Percentiles rank a stretch among this genome's conserved stretches.
These are phyloP conservation scores for Cyclopterus lumpus DNA, from an alignment of 2,797 vertebrate genomes.

Conservation along the genomic window DNA sequence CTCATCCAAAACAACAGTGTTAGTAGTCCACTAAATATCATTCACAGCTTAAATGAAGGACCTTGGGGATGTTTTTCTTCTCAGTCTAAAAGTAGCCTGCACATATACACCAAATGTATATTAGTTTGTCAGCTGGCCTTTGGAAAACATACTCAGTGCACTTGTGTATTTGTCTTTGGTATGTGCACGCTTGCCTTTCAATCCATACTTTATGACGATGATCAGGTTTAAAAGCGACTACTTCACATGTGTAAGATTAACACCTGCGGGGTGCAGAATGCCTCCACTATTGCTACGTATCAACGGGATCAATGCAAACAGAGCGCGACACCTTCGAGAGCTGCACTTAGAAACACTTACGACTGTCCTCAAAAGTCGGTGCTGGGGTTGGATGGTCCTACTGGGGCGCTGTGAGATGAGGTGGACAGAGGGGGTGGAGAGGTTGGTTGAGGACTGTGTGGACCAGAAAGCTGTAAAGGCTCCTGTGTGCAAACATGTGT, in stretches of 20 bases:
- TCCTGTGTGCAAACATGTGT: slow-evolving; percentile 17
- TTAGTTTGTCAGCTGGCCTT: slow-evolving; percentile 58
- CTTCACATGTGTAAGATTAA: slow-evolving; percentile 65
- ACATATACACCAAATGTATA: slow-evolving; percentile 39
- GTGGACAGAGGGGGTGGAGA: slow-evolving; percentile 39
- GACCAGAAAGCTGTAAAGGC: slow-evolving; percentile 29
- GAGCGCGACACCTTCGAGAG: slow-evolving; percentile 35
- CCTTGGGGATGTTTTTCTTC: slow-evolving; percentile 29
- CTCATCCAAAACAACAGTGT: slow-evolving; percentile 13
- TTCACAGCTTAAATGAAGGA: slow-evolving; percentile 6
- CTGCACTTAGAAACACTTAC: slow-evolving; percentile 64
- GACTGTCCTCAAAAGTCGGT: slow-evolving; percentile 55
- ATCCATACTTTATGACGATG: slow-evolving; percentile 41
- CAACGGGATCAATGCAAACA: slow-evolving; percentile 49
- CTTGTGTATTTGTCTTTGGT: slow-evolving; percentile 69
- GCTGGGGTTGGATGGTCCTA: slow-evolving; percentile 36
- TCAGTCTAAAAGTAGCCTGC: slow-evolving; percentile 50
- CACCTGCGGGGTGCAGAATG: slow-evolving; percentile 49
- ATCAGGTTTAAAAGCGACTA: slow-evolving; percentile 56
- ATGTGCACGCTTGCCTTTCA: slow-evolving; percentile 52
- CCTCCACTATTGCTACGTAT: slow-evolving; percentile 44
- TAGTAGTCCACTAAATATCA: slow-evolving; percentile 12
- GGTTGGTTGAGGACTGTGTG: slow-evolving; percentile 34
- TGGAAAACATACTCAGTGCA: slow-evolving; percentile 41
- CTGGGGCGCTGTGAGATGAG: slow-evolving; percentile 35